phyloP scores from a whole-genome alignment of 2,888 invertebrate species.

The Tinea pellionella region DNA sequence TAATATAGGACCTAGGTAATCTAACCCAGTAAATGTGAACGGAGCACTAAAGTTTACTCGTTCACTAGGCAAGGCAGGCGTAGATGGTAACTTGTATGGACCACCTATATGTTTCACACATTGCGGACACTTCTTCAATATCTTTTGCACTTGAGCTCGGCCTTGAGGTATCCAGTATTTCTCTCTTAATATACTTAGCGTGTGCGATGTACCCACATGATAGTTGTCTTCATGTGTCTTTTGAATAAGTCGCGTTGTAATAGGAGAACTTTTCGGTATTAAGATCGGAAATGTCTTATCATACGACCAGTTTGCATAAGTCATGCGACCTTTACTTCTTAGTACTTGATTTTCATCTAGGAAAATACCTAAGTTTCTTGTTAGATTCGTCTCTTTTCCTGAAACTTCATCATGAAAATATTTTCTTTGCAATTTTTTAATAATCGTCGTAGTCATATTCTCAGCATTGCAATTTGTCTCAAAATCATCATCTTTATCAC shows the following conservation, averaged over 20 bases:
- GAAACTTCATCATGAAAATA: constrained; percentile 15
- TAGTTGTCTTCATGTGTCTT: constrained; percentile 17
- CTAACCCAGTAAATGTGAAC: not conserved
- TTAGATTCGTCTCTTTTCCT: constrained; percentile 16
- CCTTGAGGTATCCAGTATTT: constrained; percentile 21
- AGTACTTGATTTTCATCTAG: constrained; percentile 17
- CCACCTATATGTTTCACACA: constrained; percentile 23
- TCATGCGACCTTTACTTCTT: constrained; percentile 18
- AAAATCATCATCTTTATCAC: no score
- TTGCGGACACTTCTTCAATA: constrained; percentile 16
- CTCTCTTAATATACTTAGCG: constrained; percentile 17
- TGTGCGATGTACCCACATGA: constrained; percentile 19
- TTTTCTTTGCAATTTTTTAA: constrained; percentile 14
- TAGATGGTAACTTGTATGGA: constrained; percentile 20
- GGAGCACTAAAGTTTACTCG: not conserved
- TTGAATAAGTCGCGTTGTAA: constrained; percentile 17
- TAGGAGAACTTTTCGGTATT: constrained; percentile 16
- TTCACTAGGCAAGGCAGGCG: constrained; percentile 19
- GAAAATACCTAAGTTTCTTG: constrained; percentile 17
- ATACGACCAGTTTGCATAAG: constrained; percentile 13
- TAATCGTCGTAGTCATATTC: not conserved
- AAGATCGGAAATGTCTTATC: constrained; percentile 17
- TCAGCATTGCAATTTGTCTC: no score
- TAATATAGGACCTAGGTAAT: constrained; percentile 5
- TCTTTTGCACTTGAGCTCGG: constrained; percentile 16